Evolutionary conservation across 1,140 invertebrate genomes (phyloP).

Genomic region (Nylanderia fulva): DNA sequence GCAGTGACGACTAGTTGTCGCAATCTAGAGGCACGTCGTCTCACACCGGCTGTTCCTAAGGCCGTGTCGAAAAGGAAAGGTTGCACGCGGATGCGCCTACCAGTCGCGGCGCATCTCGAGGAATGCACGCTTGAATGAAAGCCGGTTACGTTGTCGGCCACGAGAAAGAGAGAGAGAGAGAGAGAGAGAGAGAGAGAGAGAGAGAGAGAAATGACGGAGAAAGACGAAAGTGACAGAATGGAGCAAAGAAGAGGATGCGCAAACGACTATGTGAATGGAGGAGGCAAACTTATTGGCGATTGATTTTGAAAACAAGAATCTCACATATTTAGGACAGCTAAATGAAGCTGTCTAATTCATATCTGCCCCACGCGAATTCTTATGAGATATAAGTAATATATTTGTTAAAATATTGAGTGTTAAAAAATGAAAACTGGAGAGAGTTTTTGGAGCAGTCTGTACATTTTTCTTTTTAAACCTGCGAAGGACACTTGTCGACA

Average conservation of each 20-base stretch:
- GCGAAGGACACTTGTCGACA: constrained; percentile 23
- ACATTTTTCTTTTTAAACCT: not conserved
- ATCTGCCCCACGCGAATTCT: too few relatives aligned
- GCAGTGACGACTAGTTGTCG: constrained; percentile 50
- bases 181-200: constrained; percentile 14
- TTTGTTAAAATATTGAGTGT: not conserved
- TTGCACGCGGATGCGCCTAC: constrained; percentile 72
- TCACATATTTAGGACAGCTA: too few relatives aligned
- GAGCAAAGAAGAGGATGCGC: not conserved
- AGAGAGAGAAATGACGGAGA: not conserved
- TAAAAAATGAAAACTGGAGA: not conserved
- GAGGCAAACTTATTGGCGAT: not conserved
- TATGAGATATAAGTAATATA: too few relatives aligned
- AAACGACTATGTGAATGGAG: constrained; percentile 39
- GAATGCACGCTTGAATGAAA: constrained; percentile 73
- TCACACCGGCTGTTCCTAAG: constrained; percentile 54
- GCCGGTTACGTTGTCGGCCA: not conserved
- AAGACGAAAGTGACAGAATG: constrained; percentile 15
- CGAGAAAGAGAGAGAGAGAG: not conserved
- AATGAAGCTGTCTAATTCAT: too few relatives aligned
- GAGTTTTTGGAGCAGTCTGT: not conserved
- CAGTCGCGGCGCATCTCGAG: constrained; percentile 58
- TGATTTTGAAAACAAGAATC: not conserved
- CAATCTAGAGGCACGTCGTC: constrained; percentile 67
- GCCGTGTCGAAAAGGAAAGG: constrained; percentile 70